Conservation (phyloP, 2,888 invertebrate genomes). For the Xestoiulus laeticollis region DNA sequence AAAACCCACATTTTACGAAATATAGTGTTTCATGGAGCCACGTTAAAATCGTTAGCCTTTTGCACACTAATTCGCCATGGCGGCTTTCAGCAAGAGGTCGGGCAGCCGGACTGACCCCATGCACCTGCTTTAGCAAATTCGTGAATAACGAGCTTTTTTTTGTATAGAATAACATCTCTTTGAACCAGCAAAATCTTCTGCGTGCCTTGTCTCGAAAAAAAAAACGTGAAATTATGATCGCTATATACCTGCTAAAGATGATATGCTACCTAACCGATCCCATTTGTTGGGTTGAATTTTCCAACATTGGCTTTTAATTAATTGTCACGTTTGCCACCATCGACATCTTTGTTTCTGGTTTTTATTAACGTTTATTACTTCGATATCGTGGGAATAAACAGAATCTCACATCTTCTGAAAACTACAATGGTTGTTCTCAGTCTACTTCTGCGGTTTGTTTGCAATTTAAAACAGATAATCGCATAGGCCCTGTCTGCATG, state of each 20-base stretch:
- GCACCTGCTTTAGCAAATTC: constrained; percentile 8
- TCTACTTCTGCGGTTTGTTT: background rate
- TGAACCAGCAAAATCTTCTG: background rate
- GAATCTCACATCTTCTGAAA: background rate
- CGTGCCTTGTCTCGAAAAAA: background rate
- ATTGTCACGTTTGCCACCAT: constrained; percentile 41
- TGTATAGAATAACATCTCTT: background rate
- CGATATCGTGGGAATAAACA: background rate
- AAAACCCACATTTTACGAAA: background rate
- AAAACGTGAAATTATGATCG: background rate
- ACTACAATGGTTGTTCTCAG: background rate
- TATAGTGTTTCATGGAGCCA: background rate
- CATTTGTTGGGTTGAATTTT: background rate
- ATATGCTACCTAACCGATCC: background rate
- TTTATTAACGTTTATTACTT: background rate
- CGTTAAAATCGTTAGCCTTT: background rate
- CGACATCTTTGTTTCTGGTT: background rate
- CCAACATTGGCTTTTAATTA: background rate
- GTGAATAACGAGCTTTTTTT: constrained; percentile 7
- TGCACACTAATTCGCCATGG: constrained; percentile 6
- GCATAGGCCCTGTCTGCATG: background rate
- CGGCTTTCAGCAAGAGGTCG: constrained; percentile 13
- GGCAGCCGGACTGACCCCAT: constrained; percentile 23
- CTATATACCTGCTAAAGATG: background rate
- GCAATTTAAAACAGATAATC: background rate